Conservation (phyloP, 2,113 vertebrate genomes). For the Eublepharis macularius region DNA sequence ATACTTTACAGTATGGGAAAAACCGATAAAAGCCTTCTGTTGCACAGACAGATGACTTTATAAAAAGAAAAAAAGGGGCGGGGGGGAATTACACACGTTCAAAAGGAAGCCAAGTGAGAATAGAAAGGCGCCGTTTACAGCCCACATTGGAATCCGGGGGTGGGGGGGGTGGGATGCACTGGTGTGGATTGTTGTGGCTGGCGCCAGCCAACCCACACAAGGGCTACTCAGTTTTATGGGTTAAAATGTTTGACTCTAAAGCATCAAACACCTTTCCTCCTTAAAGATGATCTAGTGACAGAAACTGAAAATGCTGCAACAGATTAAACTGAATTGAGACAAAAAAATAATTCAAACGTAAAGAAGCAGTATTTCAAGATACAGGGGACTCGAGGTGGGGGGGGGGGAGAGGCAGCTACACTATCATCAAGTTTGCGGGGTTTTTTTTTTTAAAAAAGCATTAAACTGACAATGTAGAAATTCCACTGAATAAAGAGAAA, state of each 20-base stretch:
- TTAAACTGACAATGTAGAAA: slow-evolving; percentile 8
- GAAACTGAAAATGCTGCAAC: slow-evolving; percentile 47
- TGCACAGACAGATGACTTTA: slow-evolving; percentile 71
- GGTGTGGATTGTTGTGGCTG: background rate
- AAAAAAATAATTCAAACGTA: slow-evolving; percentile 37
- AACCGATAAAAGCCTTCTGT: slow-evolving; percentile 76
- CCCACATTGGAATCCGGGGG: too few relatives aligned
- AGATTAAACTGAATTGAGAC: slow-evolving; percentile 32
- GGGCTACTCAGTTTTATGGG: slow-evolving; percentile 49
- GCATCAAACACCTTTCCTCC: slow-evolving; percentile 53
- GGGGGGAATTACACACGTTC: slow-evolving; percentile 53
- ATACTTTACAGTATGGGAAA: slow-evolving; percentile 80
- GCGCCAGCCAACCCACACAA: background rate
- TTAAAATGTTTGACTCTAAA: slow-evolving; percentile 50
- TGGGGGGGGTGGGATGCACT: background rate
- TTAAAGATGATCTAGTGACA: slow-evolving; percentile 59
- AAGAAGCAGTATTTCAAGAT: slow-evolving; percentile 21
- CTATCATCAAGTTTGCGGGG: background rate
- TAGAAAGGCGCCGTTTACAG: slow-evolving; percentile 53
- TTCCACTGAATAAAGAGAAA: slow-evolving; percentile 3
- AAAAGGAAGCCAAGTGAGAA: slow-evolving; percentile 52
- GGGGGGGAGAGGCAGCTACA: slow-evolving; percentile 17
- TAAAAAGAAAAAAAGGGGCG: slow-evolving; percentile 37
- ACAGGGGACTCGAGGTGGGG: too few relatives aligned
- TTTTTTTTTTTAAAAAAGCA: slow-evolving; percentile 1